These are phyloP conservation scores for Chamaetylas fuelleborni DNA, from an alignment of 2,113 vertebrate species.

Conservation along the genomic window DNA sequence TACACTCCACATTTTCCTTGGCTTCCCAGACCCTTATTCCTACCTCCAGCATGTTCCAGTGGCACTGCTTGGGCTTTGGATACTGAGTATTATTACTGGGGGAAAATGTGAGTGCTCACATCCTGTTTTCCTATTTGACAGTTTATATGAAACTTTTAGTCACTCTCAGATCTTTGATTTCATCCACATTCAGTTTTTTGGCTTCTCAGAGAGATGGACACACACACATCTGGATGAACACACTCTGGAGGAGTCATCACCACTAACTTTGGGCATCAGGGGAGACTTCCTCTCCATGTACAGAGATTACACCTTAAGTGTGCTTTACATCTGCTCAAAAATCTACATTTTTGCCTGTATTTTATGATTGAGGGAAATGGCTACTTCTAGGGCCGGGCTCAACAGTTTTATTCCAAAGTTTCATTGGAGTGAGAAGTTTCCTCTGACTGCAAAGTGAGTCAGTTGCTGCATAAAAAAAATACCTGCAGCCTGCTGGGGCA, in stretches of 20 bases:
- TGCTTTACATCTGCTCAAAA: neutral
- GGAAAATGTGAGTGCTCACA: neutral
- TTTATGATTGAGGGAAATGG: rapidly evolving
- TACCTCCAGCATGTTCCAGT: neutral
- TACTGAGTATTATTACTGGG: neutral
- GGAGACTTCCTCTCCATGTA: neutral
- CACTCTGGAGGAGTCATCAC: neutral
- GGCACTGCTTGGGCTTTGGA: neutral
- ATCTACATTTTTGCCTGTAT: neutral
- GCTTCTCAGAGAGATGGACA: neutral
- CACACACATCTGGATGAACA: rapidly evolving
- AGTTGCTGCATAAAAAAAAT: neutral
- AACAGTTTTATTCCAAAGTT: neutral
- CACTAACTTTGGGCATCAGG: neutral
- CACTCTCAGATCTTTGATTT: neutral
- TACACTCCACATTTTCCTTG: neutral
- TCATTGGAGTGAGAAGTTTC: neutral
- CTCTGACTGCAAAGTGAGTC: neutral
- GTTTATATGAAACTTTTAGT: neutral
- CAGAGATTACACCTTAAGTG: neutral
- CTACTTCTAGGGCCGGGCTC: neutral
- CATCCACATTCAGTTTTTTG: neutral
- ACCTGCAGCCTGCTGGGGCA: neutral
- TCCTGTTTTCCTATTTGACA: neutral
- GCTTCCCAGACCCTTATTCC: neutral